Conservation (phyloP, 2,888 invertebrate species). For the Calameuta pallipes region DNA sequence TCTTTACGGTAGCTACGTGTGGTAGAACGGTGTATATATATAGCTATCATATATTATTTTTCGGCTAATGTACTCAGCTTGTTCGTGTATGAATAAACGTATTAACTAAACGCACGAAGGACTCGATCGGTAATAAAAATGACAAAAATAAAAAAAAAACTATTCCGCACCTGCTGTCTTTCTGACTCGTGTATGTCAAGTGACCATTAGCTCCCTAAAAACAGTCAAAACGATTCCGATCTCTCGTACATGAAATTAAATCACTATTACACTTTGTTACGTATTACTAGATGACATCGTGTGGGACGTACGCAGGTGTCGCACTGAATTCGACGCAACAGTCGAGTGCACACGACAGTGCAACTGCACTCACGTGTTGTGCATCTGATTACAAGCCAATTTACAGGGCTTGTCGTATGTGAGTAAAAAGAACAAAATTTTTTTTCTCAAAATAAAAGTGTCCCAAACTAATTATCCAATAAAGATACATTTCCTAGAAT, state of each 20-base stretch:
- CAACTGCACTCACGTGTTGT: background rate
- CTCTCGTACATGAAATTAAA: conserved; percentile 57
- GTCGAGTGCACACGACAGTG: conserved; percentile 15
- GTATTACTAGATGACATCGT: conserved; percentile 23
- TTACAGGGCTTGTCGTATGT: background rate
- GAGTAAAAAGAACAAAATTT: background rate
- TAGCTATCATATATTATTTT: background rate
- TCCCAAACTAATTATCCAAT: background rate
- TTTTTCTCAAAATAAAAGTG: background rate
- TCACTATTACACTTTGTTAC: conserved; percentile 54
- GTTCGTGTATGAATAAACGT: background rate
- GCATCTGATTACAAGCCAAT: conserved; percentile 26
- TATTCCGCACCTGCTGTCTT: background rate
- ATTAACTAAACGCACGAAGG: background rate
- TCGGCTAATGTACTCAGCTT: background rate
- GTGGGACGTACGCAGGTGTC: conserved; percentile 59
- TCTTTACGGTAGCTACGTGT: background rate
- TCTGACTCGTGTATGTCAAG: conserved; percentile 49
- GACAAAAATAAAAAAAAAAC: background rate
- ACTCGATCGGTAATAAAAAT: background rate
- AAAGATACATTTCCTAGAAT: background rate
- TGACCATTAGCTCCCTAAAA: conserved; percentile 51
- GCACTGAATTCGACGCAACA: conserved; percentile 32
- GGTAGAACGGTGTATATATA: background rate
- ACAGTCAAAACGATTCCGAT: conserved; percentile 47